Percentiles rank a stretch among this genome's conserved stretches.
These are phyloP conservation scores for Trachythela sp. DNA, from an alignment of 64 coral and sea anemone genomes.

Conservation along the genomic window DNA sequence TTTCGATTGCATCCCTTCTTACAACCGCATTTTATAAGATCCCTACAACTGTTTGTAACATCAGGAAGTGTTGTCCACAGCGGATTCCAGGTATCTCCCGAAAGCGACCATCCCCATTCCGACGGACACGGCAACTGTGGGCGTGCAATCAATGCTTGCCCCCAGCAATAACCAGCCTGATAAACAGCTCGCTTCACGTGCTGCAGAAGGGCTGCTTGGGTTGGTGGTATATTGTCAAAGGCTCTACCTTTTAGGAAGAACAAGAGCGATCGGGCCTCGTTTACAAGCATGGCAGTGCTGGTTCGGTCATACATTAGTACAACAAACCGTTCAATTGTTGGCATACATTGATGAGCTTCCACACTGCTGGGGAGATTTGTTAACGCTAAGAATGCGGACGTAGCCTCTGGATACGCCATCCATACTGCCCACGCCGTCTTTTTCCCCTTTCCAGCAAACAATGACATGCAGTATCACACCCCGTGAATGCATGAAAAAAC, in stretches of 20 bases:
- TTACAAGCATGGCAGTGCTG: not conserved
- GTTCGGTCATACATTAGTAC: not conserved
- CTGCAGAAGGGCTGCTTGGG: not conserved
- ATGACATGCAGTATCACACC: not conserved
- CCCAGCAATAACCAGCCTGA: not conserved
- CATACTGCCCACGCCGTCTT: slow-evolving; percentile 59
- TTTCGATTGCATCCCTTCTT: not conserved
- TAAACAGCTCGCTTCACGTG: not conserved
- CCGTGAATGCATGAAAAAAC: not conserved
- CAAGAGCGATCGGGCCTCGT: not conserved
- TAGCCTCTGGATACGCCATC: slow-evolving; percentile 19
- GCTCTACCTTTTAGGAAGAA: not conserved
- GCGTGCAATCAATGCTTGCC: not conserved
- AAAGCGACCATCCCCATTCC: not conserved
- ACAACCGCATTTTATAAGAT: not conserved
- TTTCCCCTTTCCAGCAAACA: slow-evolving; percentile 39
- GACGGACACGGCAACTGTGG: not conserved
- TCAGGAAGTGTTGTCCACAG: not conserved
- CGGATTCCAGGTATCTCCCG: not conserved
- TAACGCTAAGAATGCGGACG: not conserved
- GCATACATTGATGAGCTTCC: not conserved
- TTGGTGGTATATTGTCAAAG: not conserved
- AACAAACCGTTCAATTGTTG: not conserved
- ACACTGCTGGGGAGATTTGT: not conserved
- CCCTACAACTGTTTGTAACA: not conserved